Conservation (phyloP, 2,888 invertebrate species). For the Oscheius onirici region DNA sequence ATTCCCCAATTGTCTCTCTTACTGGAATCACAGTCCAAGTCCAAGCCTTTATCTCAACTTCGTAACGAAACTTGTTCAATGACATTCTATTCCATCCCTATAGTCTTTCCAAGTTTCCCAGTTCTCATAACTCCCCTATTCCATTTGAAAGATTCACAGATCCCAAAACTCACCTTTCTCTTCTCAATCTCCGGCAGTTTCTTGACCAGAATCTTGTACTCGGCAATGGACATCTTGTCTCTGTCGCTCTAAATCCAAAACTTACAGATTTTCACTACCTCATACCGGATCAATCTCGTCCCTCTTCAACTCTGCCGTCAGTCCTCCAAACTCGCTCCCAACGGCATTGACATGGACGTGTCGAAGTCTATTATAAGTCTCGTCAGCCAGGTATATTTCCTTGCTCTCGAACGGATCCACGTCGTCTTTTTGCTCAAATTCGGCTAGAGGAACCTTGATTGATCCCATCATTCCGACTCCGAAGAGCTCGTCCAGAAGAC, state of each 20-base stretch:
- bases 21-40: too few relatives aligned
- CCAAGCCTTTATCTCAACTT: too few relatives aligned
- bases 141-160: background rate
- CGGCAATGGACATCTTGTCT: constrained; percentile 55
- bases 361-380: constrained; percentile 53
- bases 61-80: too few relatives aligned
- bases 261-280: constrained; percentile 15
- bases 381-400: constrained; percentile 59
- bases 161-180: constrained; percentile 41
- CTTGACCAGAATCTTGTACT: constrained; percentile 54
- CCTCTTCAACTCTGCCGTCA: constrained; percentile 55
- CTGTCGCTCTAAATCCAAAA: constrained; percentile 28
- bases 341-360: constrained; percentile 57
- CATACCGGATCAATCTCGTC: constrained; percentile 37
- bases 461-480: constrained; percentile 53
- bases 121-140: too few relatives aligned
- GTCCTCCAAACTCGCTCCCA: constrained; percentile 49
- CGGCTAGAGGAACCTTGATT: constrained; percentile 44
- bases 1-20: too few relatives aligned
- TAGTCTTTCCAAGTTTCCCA: too few relatives aligned
- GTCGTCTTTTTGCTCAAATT: constrained; percentile 41
- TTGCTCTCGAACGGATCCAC: constrained; percentile 45
- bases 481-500: constrained; percentile 82
- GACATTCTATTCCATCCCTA: too few relatives aligned
- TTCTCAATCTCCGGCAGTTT: constrained; percentile 56